Conservation (phyloP, 1,140 invertebrate species). For the Drosophila sechellia region DNA sequence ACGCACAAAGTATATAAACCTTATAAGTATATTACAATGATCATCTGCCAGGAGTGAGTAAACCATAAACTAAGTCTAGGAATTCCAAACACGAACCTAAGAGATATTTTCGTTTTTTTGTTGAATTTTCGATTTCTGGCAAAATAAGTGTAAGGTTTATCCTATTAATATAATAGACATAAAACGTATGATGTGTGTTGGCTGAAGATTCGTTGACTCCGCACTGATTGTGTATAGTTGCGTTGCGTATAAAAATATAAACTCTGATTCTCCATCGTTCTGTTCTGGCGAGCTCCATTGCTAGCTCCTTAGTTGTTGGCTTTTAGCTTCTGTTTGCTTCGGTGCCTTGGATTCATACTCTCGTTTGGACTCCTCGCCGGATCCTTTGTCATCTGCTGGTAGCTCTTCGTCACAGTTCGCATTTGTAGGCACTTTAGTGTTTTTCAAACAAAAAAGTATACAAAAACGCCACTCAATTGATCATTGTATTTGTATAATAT, state of each 20-base stretch:
- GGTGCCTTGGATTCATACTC: conserved; percentile 57
- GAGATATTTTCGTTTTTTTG: conserved; percentile 6
- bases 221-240: conserved; percentile 46
- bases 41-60: conserved; percentile 32
- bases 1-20: conserved; percentile 52
- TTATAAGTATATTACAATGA: conserved; percentile 47
- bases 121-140: conserved; percentile 15
- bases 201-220: conserved; percentile 31
- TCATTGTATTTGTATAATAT: conserved; percentile 18
- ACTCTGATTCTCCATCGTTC: conserved; percentile 55
- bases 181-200: conserved; percentile 56
- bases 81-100: conserved; percentile 28
- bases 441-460: conserved; percentile 72
- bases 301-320: conserved; percentile 28
- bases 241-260: conserved; percentile 75
- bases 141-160: conserved; percentile 36
- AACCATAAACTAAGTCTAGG: conserved; percentile 42
- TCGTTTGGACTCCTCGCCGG: conserved; percentile 3
- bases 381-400: conserved; percentile 16
- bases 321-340: conserved; percentile 65
- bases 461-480: conserved; percentile 16
- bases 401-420: conserved; percentile 41
- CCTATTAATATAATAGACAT: conserved; percentile 82
- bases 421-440: conserved; percentile 74
- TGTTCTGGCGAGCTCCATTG: background rate